Evolutionary conservation across 1,140 invertebrate genomes (phyloP), one percentile per base, ranked within the genome.

Genomic region (Drosophila kanapiae): DNA sequence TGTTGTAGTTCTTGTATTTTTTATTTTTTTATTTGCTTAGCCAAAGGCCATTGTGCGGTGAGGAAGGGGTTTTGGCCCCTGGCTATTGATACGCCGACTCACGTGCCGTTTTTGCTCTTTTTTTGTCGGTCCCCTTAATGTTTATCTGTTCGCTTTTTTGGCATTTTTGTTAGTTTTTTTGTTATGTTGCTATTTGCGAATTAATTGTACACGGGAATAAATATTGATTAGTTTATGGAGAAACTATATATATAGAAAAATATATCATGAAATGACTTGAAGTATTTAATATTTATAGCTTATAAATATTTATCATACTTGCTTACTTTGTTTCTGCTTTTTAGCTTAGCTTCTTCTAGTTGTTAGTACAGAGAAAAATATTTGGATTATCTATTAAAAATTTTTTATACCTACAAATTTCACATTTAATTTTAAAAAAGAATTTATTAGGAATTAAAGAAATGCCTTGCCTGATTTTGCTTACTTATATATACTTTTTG

Each of bases 61-160:
- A 29, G 43, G 40, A n/a, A 29, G 47, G 58, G 57, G 47, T 31
- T 43, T 38, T 48, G 60, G 62, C 67, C 65, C 16, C 31, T 60
- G 53, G 59, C 56, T 47, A 78, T 78, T 64, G 76, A 79, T 78
- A 78, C 47, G 53, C 64, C 58, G 57, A 31, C 63, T 78, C 76
- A 78, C 76, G 76, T 78, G 76, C 80, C 78, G 43, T 35, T 75
- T 57, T 64, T 77, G 63, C 49, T 57, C n/a, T 57, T 70, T 77
- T 74, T 70, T 37, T 29, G 23, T 4, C 11, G n/a, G 16, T 5
- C 49, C 49, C 49, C 49, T 53, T 35, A 54, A 53, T 40, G 49
- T 62, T 62, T 62, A 62, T 62, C 60, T 63, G 60, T 63, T 40
- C 13, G 33, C 16, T 43, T 43, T 51, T 48, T 42, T 42, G 54